A percentile compares a stretch with the other conserved stretches of the same genome.
Conservation (phyloP, 2,797 vertebrate genomes). For the Chaunax sp. region DNA sequence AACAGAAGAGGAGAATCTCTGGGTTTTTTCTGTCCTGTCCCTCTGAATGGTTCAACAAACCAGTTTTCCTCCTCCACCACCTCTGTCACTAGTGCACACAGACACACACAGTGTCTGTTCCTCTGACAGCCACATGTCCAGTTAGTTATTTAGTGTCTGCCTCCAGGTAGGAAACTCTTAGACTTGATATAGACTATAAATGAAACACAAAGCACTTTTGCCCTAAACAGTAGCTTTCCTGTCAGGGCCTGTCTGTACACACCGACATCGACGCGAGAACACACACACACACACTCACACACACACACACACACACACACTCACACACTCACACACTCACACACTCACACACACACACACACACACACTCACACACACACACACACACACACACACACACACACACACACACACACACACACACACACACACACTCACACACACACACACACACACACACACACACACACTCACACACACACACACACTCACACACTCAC, state of each 20-base stretch:
- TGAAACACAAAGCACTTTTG: constrained; percentile 66
- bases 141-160: constrained; percentile 73
- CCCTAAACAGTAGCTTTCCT: constrained; percentile 67
- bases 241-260: constrained; percentile 52
- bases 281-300: constrained; percentile 6
- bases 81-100: constrained; percentile 57
- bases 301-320: constrained; percentile 18
- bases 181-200: constrained; percentile 58
- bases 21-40: constrained; percentile 49
- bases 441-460: constrained; percentile 26
- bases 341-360: constrained; percentile 20
- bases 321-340: constrained; percentile 21
- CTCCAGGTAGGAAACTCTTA: constrained; percentile 64
- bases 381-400: constrained; percentile 24
- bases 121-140: constrained; percentile 50
- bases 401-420: constrained; percentile 22
- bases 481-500: constrained; percentile 20
- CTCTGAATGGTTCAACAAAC: constrained; percentile 67
- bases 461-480: constrained; percentile 22
- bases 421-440: constrained; percentile 17
- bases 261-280: constrained; percentile 17
- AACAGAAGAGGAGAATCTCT: constrained; percentile 39
- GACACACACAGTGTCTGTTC: constrained; percentile 43
- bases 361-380: constrained; percentile 20
- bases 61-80: constrained; percentile 46